Evolutionary conservation across 2,888 invertebrate genomes (phyloP).

Genomic region (Spatulosminthurus flaviceps): DNA sequence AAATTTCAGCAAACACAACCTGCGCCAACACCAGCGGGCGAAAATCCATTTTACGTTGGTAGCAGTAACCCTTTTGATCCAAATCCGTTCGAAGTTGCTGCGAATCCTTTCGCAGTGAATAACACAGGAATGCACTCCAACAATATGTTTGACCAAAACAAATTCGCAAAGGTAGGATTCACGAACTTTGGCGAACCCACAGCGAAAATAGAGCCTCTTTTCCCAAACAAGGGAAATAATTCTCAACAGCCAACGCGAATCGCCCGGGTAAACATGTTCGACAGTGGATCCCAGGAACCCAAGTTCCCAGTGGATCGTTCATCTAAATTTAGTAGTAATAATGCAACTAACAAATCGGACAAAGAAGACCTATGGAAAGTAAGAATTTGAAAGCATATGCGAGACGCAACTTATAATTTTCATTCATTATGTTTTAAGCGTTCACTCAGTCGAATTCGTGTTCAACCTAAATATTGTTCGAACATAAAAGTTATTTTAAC

Average conservation of each 20-base stretch:
- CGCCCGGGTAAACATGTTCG: slow-evolving; percentile 27
- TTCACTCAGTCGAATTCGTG: too few species aligned
- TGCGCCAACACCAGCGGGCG: neutral
- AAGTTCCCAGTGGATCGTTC: neutral
- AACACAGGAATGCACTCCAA: neutral
- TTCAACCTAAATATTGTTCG: too few species aligned
- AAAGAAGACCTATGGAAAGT: too few species aligned
- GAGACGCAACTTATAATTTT: too few species aligned
- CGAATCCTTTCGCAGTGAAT: neutral
- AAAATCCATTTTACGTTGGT: slow-evolving; percentile 16
- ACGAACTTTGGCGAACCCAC: neutral
- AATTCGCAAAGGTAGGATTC: neutral
- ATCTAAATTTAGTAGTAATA: too few species aligned
- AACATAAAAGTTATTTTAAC: too few species aligned
- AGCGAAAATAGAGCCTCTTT: neutral
- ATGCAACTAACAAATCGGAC: too few species aligned
- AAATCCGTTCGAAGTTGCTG: neutral
- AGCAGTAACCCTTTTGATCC: slow-evolving; percentile 25
- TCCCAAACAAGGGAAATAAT: neutral
- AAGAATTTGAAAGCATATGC: too few species aligned
- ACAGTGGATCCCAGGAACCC: neutral
- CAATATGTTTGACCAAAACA: neutral
- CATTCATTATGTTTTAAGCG: too few species aligned
- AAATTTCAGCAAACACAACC: slow-evolving; percentile 9
- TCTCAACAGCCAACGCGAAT: neutral